Conservation (phyloP, 2,113 vertebrate genomes). For the Lipophrys pholis region DNA sequence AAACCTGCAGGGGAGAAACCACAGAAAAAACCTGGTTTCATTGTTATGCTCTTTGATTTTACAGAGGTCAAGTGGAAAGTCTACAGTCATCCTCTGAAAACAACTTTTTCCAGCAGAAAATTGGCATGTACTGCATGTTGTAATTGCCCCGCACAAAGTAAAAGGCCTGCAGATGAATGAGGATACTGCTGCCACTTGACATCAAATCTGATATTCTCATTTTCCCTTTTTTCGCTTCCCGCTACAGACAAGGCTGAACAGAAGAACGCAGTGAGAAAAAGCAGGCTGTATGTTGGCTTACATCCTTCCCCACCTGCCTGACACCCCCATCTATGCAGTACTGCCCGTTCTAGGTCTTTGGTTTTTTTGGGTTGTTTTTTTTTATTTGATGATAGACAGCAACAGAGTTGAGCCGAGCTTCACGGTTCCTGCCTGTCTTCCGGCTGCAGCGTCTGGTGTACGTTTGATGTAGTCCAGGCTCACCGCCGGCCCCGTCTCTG, state of each 20-base stretch:
- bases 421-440: conserved; percentile 75
- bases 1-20: conserved; percentile 62
- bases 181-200: conserved; percentile 48
- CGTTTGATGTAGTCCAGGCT: conserved; percentile 76
- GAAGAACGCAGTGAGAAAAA: conserved; percentile 41
- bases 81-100: conserved; percentile 61
- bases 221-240: conserved; percentile 14
- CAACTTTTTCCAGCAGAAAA: conserved; percentile 64
- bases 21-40: conserved; percentile 60
- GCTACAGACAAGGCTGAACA: conserved; percentile 42
- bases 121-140: conserved; percentile 40
- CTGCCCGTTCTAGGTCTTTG: conserved; percentile 39
- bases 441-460: conserved; percentile 64
- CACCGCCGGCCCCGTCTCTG: conserved; percentile 43
- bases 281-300: conserved; percentile 47
- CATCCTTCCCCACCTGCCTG: conserved; percentile 46
- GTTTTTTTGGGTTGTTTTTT: no score
- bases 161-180: conserved; percentile 33
- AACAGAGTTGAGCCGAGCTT: conserved; percentile 60
- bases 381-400: conserved; percentile 63
- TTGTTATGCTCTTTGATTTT: conserved; percentile 64
- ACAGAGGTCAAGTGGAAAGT: conserved; percentile 68
- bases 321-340: conserved; percentile 22
- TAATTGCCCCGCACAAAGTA: conserved; percentile 42
- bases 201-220: conserved; percentile 54